These are phyloP conservation scores for Periophthalmodon schlosseri DNA, from an alignment of 2,113 vertebrate genomes.

Conservation along the genomic window DNA sequence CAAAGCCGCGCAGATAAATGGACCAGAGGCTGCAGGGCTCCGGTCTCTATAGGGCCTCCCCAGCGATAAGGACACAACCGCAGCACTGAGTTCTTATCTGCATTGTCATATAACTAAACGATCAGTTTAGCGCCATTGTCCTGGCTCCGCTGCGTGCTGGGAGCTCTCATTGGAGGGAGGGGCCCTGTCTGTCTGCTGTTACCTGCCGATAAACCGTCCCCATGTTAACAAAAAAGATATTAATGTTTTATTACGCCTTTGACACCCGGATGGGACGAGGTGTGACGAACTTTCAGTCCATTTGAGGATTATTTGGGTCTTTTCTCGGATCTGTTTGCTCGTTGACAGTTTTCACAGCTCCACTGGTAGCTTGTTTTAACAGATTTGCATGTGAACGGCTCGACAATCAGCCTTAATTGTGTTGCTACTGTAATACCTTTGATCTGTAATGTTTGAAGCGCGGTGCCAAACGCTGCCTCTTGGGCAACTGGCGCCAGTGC, in stretches of 20 bases:
- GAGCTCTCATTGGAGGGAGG: slow-evolving; percentile 30
- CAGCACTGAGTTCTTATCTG: slow-evolving; percentile 57
- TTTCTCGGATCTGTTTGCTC: slow-evolving; percentile 24
- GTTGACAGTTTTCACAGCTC: slow-evolving; percentile 14
- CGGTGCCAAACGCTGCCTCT: slow-evolving; percentile 58
- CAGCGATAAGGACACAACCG: slow-evolving; percentile 64
- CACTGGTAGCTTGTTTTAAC: slow-evolving; percentile 51
- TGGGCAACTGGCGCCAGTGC: slow-evolving; percentile 67
- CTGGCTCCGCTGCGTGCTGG: slow-evolving; percentile 24
- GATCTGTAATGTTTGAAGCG: slow-evolving; percentile 68
- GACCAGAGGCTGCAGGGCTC: slow-evolving; percentile 54
- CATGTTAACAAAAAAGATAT: slow-evolving; percentile 9
- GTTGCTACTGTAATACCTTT: slow-evolving; percentile 78
- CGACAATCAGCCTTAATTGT: slow-evolving; percentile 67
- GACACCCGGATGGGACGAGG: neutral
- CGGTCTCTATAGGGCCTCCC: slow-evolving; percentile 58
- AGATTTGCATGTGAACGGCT: slow-evolving; percentile 67
- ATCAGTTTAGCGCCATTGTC: slow-evolving; percentile 61
- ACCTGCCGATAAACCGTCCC: neutral
- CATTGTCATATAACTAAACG: slow-evolving; percentile 70
- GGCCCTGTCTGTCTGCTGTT: neutral
- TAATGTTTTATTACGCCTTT: neutral
- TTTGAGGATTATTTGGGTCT: neutral
- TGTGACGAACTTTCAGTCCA: neutral
- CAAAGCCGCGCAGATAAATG: slow-evolving; percentile 75